Percentiles rank a stretch among this genome's conserved stretches.
Evolutionary conservation across 2,888 invertebrate species (phyloP).

Genomic region (Caenorhabditis becei): DNA sequence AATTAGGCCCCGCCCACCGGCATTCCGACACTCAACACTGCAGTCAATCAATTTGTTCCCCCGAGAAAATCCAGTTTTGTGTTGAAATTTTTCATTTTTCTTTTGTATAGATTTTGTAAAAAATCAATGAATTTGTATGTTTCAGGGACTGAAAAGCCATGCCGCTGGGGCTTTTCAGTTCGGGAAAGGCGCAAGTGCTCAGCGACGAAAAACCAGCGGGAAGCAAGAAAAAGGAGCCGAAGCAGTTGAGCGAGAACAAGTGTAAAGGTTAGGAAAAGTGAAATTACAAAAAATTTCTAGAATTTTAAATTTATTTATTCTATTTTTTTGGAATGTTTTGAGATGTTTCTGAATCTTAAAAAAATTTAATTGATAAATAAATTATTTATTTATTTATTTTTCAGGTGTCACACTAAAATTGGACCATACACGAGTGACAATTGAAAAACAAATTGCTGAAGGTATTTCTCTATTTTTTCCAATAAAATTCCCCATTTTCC

Average conservation of each 20-base stretch:
- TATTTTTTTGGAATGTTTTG: neutral
- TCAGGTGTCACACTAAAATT: conserved; percentile 54
- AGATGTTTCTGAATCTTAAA: too few relatives aligned
- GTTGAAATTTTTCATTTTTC: neutral
- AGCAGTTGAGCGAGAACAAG: conserved; percentile 71
- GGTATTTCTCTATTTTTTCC: conserved; percentile 66
- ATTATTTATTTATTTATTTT: neutral
- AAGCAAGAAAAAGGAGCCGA: conserved; percentile 60
- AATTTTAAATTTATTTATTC: too few relatives aligned
- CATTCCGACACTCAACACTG: conserved; percentile 31
- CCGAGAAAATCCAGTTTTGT: conserved; percentile 33
- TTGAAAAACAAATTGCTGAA: conserved; percentile 80
- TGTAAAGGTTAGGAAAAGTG: conserved; percentile 67
- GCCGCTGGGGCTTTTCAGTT: conserved; percentile 75
- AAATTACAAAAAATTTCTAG: too few relatives aligned
- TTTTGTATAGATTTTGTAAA: neutral
- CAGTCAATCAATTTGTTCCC: conserved; percentile 40
- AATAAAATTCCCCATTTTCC: conserved; percentile 56
- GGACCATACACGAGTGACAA: conserved; percentile 73
- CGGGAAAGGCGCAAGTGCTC: conserved; percentile 66
- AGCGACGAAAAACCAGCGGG: conserved; percentile 51
- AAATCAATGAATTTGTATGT: neutral
- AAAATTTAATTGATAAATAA: too few relatives aligned
- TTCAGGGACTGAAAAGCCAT: conserved; percentile 47
- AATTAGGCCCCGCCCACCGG: conserved; percentile 24